Conservation (phyloP, 1,140 invertebrate genomes). For the Centruroides vittatus region DNA sequence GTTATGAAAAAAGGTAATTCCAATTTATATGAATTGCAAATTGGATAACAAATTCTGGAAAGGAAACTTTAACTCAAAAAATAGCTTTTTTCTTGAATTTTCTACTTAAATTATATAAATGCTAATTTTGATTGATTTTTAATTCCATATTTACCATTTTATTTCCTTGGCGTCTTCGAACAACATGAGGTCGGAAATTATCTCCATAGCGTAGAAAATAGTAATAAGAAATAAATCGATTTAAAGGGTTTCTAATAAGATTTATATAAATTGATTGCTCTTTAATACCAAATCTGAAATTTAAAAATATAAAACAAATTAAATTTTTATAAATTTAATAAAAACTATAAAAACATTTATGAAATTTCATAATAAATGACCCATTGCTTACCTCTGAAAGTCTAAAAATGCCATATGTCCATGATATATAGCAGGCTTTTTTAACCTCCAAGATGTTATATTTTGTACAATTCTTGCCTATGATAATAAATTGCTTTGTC, state of each 20-base stretch:
- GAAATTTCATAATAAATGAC: conserved; percentile 17
- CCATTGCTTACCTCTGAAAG: conserved; percentile 61
- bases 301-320: background rate
- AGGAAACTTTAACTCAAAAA: no score
- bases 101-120: no score
- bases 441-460: conserved; percentile 68
- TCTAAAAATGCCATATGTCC: conserved; percentile 93
- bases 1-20: no score
- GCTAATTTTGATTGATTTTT: background rate
- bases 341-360: background rate
- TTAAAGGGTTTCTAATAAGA: conserved; percentile 82
- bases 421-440: conserved; percentile 89
- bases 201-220: conserved; percentile 90
- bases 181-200: conserved; percentile 87
- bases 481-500: conserved; percentile 16
- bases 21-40: no score
- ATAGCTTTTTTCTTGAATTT: no score
- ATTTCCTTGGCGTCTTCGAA: conserved; percentile 85
- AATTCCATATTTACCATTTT: conserved; percentile 56
- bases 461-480: conserved; percentile 78
- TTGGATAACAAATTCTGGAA: no score
- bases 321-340: background rate
- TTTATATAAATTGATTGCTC: conserved; percentile 86
- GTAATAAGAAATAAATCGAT: conserved; percentile 93
- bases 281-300: conserved; percentile 54